These are phyloP conservation scores for Vollenhovia emeryi DNA, from an alignment of 1,140 invertebrate genomes.

Conservation along the genomic window DNA sequence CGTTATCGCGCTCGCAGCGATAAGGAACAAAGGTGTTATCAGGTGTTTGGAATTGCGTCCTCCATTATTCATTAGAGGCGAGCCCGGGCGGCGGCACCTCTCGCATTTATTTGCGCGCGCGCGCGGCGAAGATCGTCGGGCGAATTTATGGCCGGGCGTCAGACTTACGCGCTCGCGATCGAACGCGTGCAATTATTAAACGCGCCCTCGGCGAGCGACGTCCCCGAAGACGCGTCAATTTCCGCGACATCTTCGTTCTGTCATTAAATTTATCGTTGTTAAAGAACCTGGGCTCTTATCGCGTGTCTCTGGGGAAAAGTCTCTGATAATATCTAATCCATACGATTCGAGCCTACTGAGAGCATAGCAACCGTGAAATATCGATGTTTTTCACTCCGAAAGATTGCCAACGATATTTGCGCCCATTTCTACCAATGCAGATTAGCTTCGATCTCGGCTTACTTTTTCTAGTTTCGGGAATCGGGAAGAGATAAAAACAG, in stretches of 20 bases:
- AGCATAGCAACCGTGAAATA: neutral
- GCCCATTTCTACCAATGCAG: no score
- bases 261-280: neutral
- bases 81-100: neutral
- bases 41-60: conserved; percentile 45
- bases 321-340: neutral
- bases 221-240: neutral
- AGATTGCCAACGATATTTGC: neutral
- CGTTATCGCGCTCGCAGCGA: conserved; percentile 36
- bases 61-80: conserved; percentile 53
- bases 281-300: neutral
- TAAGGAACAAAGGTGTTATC: conserved; percentile 58
- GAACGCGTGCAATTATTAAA: conserved; percentile 21
- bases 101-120: conserved; percentile 25
- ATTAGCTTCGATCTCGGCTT: no score
- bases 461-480: no score
- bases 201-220: no score
- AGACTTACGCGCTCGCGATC: conserved; percentile 29
- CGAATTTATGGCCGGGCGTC: conserved; percentile 33
- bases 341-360: neutral
- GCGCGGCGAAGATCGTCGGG: conserved; percentile 10
- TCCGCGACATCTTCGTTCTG: neutral
- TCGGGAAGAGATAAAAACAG: no score
- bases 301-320: neutral
- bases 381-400: neutral